A percentile compares a stretch with the other conserved stretches of the same genome.
Conservation (phyloP, 2,888 invertebrate genomes). For the Drosophila pseudotakahashii region DNA sequence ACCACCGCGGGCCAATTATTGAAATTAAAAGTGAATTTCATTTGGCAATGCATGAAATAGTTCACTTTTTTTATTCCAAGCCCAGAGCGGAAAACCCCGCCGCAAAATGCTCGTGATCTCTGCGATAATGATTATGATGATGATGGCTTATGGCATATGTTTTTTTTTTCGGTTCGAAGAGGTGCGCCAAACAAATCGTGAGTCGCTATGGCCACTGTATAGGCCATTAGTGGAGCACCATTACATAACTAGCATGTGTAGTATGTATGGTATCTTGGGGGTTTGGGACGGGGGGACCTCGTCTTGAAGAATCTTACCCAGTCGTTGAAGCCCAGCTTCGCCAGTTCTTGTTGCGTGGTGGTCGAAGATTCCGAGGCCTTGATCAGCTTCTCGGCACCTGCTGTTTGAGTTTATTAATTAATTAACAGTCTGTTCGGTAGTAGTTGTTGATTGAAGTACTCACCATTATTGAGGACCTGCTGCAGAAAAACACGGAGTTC, state of each 20-base stretch:
- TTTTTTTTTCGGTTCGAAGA: slow-evolving; percentile 40
- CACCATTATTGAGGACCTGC: slow-evolving; percentile 88
- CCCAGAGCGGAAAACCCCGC: slow-evolving; percentile 38
- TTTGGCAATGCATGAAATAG: slow-evolving; percentile 56
- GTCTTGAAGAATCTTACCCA: slow-evolving; percentile 88
- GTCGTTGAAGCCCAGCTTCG: slow-evolving; percentile 93
- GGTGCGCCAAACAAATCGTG: slow-evolving; percentile 68
- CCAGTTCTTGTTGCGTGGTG: slow-evolving; percentile 89
- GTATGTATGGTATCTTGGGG: background rate
- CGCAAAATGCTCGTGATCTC: slow-evolving; percentile 59
- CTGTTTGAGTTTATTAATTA: slow-evolving; percentile 38
- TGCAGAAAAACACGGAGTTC: slow-evolving; percentile 96
- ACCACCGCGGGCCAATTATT: slow-evolving; percentile 64
- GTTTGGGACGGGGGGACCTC: background rate
- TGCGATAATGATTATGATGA: slow-evolving; percentile 60
- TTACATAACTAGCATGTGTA: slow-evolving; percentile 19
- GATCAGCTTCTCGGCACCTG: slow-evolving; percentile 88
- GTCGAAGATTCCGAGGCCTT: slow-evolving; percentile 82
- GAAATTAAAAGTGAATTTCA: slow-evolving; percentile 74
- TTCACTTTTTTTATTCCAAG: slow-evolving; percentile 47
- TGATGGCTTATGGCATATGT: slow-evolving; percentile 48
- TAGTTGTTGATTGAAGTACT: slow-evolving; percentile 43
- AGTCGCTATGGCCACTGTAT: slow-evolving; percentile 43
- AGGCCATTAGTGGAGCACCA: slow-evolving; percentile 62
- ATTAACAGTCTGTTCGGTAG: background rate